Conservation (phyloP, 2,113 vertebrate species). For the Cheirogaleus medius region DNA sequence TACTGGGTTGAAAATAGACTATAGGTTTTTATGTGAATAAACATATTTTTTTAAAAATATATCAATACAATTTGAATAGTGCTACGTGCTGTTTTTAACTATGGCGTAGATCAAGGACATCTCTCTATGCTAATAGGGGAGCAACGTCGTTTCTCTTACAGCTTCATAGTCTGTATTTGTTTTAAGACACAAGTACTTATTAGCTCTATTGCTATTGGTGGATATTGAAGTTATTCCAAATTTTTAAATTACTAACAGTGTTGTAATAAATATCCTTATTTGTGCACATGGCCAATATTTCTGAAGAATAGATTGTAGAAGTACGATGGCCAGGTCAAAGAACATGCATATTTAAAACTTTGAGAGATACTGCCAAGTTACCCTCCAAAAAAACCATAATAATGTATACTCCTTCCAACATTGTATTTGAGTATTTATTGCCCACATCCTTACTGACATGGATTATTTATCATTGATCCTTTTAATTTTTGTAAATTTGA, state of each 20-base stretch:
- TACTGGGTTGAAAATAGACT: neutral
- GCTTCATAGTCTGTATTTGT: neutral
- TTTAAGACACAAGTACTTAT: neutral
- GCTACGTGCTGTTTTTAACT: neutral
- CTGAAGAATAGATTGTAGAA: neutral
- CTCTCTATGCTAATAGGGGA: neutral
- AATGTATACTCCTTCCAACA: neutral
- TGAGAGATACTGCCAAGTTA: neutral
- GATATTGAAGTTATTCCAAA: neutral
- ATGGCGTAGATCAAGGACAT: neutral
- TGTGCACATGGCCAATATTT: neutral
- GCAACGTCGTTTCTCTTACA: neutral
- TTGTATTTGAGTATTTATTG: neutral
- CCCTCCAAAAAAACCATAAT: neutral
- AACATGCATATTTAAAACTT: neutral
- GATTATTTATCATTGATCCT: neutral
- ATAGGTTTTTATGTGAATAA: neutral
- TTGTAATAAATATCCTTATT: neutral
- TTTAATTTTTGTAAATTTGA: slow-evolving; percentile 19
- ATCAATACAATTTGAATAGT: neutral
- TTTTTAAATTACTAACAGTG: neutral
- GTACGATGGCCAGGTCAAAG: neutral
- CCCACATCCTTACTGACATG: neutral
- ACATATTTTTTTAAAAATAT: neutral
- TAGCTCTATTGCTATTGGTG: neutral